Evolutionary conservation across 2,113 vertebrate species (phyloP).

Genomic region (Myotis davidii): DNA sequence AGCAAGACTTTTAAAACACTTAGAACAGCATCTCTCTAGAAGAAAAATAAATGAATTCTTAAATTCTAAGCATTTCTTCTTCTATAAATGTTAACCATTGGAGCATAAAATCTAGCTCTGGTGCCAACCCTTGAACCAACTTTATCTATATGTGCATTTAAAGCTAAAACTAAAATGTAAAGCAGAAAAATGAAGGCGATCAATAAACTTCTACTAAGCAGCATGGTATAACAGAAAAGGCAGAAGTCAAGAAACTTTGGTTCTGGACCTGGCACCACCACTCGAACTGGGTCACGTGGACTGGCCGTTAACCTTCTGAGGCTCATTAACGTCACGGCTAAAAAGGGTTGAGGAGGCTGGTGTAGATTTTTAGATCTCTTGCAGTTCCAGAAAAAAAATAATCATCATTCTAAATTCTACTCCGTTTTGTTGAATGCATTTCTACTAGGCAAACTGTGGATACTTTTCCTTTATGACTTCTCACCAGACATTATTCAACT

Average conservation of each 20-base stretch:
- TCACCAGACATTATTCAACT: neutral
- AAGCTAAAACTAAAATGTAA: neutral
- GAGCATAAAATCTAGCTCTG: neutral
- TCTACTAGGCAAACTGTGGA: neutral
- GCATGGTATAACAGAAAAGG: neutral
- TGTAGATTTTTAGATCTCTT: neutral
- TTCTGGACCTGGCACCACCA: neutral
- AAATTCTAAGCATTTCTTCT: conserved; percentile 15
- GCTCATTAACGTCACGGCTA: neutral
- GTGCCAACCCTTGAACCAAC: neutral
- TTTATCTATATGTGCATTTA: neutral
- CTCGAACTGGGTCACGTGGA: neutral
- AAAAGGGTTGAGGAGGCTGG: neutral
- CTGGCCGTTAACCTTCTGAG: neutral
- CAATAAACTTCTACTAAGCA: neutral
- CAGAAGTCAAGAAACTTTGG: neutral
- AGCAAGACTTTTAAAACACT: neutral
- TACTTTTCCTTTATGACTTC: neutral
- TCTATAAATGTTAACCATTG: neutral
- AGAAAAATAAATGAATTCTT: conserved; percentile 32
- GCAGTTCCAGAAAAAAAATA: neutral
- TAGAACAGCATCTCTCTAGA: neutral
- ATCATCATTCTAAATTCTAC: conserved; percentile 13
- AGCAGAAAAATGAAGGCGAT: neutral
- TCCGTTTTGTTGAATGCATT: neutral